These are phyloP conservation scores for Artemia sinica DNA, from an alignment of 2,888 invertebrate genomes.

Conservation along the genomic window DNA sequence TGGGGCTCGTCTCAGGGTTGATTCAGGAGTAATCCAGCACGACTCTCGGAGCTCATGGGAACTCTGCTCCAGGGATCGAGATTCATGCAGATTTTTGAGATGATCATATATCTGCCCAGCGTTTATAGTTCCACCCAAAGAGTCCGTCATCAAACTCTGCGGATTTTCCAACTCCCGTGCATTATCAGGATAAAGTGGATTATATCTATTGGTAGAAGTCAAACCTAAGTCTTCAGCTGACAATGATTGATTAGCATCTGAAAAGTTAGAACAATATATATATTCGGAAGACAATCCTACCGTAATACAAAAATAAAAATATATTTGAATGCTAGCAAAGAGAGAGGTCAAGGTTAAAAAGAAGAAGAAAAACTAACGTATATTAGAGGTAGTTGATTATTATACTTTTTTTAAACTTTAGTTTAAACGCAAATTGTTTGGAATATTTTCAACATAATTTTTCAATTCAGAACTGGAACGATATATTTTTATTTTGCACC, in stretches of 20 bases:
- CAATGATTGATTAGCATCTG: not conserved
- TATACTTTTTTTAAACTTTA: no score
- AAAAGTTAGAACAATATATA: not conserved
- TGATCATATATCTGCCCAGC: conserved; percentile 5
- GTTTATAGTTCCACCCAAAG: not conserved
- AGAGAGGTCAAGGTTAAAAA: no score
- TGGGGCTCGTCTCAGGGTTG: not conserved
- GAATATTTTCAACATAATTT: no score
- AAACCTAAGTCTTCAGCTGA: not conserved
- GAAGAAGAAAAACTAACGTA: no score
- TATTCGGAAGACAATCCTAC: no score
- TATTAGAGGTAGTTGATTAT: no score
- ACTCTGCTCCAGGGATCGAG: not conserved
- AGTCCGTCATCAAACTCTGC: not conserved
- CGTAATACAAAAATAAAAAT: no score
- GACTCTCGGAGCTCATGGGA: conserved; percentile 10
- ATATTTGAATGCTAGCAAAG: no score
- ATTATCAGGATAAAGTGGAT: not conserved
- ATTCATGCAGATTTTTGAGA: not conserved
- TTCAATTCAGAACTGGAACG: no score
- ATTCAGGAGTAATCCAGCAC: not conserved
- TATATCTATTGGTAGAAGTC: not conserved
- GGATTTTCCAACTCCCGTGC: not conserved
- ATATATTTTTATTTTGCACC: no score
- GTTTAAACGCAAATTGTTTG: no score